These are phyloP conservation scores for Drosophila arizonae DNA, from an alignment of 1,140 invertebrate genomes.

Conservation along the genomic window DNA sequence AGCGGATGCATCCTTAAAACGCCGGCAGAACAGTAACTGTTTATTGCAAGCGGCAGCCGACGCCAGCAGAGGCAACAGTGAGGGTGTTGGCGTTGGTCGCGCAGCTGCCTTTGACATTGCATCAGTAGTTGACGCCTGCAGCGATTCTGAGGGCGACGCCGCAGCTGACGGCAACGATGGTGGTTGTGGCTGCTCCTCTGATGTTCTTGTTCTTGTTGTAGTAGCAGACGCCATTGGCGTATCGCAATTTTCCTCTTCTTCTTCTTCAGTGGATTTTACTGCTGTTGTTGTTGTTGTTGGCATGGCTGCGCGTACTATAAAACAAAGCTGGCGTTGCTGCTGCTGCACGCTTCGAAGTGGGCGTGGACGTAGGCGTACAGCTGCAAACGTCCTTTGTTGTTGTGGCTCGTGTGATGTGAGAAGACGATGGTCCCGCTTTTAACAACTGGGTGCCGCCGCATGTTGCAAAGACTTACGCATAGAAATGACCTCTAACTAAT, in stretches of 20 bases:
- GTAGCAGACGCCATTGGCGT: conserved; percentile 68
- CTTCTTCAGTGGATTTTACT: conserved; percentile 38
- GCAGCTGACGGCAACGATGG: conserved; percentile 6
- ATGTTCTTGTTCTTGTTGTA: conserved; percentile 24
- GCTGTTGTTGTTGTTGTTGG: conserved; percentile 55
- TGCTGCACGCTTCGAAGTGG: conserved; percentile 28
- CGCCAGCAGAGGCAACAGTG: conserved; percentile 61
- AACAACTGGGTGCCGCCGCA: conserved; percentile 64
- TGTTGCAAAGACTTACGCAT: conserved; percentile 61
- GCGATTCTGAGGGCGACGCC: conserved; percentile 15
- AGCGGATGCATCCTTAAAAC: conserved; percentile 66
- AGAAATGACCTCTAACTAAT: conserved; percentile 56
- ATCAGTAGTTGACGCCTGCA: conserved; percentile 4
- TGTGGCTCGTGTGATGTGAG: conserved; percentile 31
- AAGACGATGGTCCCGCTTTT: conserved; percentile 28
- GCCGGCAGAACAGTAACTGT: conserved; percentile 75
- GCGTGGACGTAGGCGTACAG: conserved; percentile 51
- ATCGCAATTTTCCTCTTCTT: conserved; percentile 64
- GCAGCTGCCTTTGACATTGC: conserved; percentile 26
- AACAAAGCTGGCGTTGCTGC: conserved; percentile 43
- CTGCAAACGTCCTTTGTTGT: conserved; percentile 64
- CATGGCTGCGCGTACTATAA: conserved; percentile 74
- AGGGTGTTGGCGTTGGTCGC: conserved; percentile 44
- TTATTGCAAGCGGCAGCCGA: conserved; percentile 71
- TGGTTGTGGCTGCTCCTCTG: conserved; percentile 9